Evolutionary conservation across 2,888 invertebrate genomes (phyloP).

Genomic region (Andrena chrysosceles): DNA sequence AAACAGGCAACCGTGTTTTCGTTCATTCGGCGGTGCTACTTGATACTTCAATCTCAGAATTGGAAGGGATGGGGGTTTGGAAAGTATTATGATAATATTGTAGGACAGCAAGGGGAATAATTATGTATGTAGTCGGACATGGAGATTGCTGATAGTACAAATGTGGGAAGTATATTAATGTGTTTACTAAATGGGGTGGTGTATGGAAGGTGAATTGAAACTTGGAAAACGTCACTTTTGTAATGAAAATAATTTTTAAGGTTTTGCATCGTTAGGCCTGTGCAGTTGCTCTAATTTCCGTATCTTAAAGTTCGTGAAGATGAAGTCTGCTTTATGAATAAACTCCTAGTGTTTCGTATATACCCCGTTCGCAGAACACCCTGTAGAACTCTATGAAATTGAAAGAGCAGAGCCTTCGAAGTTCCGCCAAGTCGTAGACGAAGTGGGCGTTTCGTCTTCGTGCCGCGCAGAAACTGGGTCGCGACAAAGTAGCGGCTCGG

Average conservation of each 20-base stretch:
- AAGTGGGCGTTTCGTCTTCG: constrained; percentile 6
- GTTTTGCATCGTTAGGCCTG: not conserved
- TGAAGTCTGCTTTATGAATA: not conserved
- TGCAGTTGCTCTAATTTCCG: not conserved
- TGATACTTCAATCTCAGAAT: not conserved
- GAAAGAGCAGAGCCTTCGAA: not conserved
- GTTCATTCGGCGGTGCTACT: not conserved
- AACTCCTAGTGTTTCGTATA: not conserved
- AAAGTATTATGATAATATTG: not conserved
- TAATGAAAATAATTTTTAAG: not conserved
- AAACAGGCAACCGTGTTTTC: not conserved
- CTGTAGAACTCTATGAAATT: not conserved
- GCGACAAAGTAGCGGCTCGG: constrained; percentile 9
- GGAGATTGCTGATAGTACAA: not conserved
- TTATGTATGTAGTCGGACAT: not conserved
- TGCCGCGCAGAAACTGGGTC: not conserved
- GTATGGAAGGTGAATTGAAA: too few species aligned
- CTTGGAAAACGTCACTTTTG: too few species aligned
- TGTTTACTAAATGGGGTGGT: too few species aligned
- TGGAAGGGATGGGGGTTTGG: not conserved
- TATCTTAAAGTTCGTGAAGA: not conserved
- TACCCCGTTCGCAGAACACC: not conserved
- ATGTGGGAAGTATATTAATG: too few species aligned
- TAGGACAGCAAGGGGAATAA: not conserved
- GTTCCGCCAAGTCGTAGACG: constrained; percentile 14